Conservation (phyloP, 2,888 invertebrate species). For the Griposia aprilina region DNA sequence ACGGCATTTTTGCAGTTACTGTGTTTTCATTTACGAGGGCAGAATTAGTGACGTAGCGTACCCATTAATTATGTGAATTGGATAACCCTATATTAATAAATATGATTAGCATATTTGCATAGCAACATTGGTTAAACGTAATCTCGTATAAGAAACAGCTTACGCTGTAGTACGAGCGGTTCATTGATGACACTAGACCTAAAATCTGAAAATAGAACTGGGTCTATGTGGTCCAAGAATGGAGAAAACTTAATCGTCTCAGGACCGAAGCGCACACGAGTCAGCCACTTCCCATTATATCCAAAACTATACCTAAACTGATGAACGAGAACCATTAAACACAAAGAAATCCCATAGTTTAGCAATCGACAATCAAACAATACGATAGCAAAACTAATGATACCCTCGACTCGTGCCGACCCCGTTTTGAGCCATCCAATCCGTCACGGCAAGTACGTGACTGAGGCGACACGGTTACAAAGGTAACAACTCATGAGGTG, state of each 20-base stretch:
- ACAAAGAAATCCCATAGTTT: constrained; percentile 11
- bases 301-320: background rate
- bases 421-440: constrained; percentile 47
- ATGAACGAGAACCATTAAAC: background rate
- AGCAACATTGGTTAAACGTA: background rate
- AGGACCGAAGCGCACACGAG: background rate
- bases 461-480: constrained; percentile 34
- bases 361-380: constrained; percentile 31
- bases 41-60: background rate
- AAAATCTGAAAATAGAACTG: background rate
- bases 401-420: constrained; percentile 48
- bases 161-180: no score
- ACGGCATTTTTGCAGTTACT: no score
- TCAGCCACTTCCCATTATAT: background rate
- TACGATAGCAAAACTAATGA: constrained; percentile 29
- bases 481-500: constrained; percentile 33
- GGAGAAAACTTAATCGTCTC: background rate
- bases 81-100: background rate
- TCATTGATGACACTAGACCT: background rate
- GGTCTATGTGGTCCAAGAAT: background rate
- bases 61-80: background rate
- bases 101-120: background rate
- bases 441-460: constrained; percentile 59
- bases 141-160: background rate
- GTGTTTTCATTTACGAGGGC: no score